These are phyloP conservation scores for Ovibos moschatus DNA, from an alignment of 2,113 vertebrate genomes.

Conservation along the genomic window DNA sequence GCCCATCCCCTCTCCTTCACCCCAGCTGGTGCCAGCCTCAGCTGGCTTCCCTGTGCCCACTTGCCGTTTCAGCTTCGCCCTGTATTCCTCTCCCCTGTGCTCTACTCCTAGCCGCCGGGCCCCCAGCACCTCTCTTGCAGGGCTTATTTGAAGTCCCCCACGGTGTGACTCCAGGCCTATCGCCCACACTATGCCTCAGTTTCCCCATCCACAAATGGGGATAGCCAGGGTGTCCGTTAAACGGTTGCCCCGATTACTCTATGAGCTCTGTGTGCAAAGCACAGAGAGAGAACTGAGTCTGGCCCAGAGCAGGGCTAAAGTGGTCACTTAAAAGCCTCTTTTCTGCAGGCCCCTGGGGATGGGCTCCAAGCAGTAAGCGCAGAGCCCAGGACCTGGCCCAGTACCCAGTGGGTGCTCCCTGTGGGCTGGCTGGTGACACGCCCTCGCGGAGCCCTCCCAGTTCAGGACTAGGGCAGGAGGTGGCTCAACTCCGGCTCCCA, in stretches of 20 bases:
- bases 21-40: not conserved
- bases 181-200: not conserved
- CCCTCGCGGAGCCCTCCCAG: not conserved
- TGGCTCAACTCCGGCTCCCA: not conserved
- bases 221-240: too few species aligned
- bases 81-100: not conserved
- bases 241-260: not conserved
- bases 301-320: not conserved
- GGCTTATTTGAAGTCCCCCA: not conserved
- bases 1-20: too few species aligned
- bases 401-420: not conserved
- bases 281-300: not conserved
- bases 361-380: not conserved
- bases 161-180: not conserved
- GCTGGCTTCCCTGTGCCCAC: not conserved
- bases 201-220: not conserved
- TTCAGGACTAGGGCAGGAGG: not conserved
- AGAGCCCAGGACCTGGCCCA: not conserved
- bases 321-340: not conserved
- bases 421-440: not conserved
- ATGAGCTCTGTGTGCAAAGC: not conserved
- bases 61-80: not conserved
- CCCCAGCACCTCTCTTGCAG: not conserved
- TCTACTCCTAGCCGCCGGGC: not conserved
- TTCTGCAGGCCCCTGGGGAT: not conserved